Percentiles rank a stretch among this genome's conserved stretches.
phyloP scores from a whole-genome alignment of 92 coral and sea anemone genomes.

The Zoanthus solanderi region DNA sequence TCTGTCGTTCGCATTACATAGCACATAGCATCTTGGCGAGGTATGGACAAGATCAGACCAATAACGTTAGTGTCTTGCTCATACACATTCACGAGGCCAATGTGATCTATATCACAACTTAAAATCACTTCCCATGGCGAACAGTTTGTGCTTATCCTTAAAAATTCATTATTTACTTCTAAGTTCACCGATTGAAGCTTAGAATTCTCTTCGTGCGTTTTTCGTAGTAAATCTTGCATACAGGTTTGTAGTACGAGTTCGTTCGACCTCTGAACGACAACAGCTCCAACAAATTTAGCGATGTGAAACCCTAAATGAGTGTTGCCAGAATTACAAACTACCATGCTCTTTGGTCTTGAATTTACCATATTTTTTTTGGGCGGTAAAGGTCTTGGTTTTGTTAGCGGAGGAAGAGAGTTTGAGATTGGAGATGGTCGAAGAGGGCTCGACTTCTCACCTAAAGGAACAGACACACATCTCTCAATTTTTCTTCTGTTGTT shows the following conservation, averaged over 20 bases:
- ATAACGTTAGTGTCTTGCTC: constrained; percentile 73
- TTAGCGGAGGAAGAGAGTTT: constrained; percentile 59
- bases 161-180: constrained; percentile 82
- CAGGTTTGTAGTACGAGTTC: constrained; percentile 78
- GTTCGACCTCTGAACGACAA: constrained; percentile 79
- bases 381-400: constrained; percentile 67
- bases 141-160: constrained; percentile 88
- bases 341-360: constrained; percentile 80
- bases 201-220: constrained; percentile 64
- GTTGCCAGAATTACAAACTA: constrained; percentile 51
- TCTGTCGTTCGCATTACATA: constrained; percentile 79
- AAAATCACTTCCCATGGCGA: constrained; percentile 94
- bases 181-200: constrained; percentile 82
- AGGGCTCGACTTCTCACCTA: background rate
- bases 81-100: constrained; percentile 82
- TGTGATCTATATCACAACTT: constrained; percentile 76
- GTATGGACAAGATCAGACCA: constrained; percentile 78
- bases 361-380: constrained; percentile 42
- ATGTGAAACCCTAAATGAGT: constrained; percentile 81
- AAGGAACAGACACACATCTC: constrained; percentile 47
- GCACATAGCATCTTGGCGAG: constrained; percentile 81
- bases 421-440: constrained; percentile 20
- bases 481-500: constrained; percentile 45
- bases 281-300: constrained; percentile 79
- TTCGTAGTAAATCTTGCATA: constrained; percentile 72